phyloP scores from a whole-genome alignment of 2,888 invertebrate genomes.

The Epiperipatus broadwayi region DNA sequence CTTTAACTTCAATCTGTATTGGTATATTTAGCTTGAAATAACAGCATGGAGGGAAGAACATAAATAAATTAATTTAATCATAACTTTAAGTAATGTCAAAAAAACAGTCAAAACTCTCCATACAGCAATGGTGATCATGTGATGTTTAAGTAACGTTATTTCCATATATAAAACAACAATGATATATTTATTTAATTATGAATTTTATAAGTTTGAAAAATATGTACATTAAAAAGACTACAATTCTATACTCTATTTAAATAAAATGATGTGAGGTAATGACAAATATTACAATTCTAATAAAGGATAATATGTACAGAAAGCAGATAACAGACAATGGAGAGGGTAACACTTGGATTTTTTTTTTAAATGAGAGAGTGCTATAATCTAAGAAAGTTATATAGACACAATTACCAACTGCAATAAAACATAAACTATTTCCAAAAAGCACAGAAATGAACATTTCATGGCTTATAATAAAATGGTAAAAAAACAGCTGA shows the following conservation, averaged over 20 bases:
- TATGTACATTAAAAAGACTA: too few relatives aligned
- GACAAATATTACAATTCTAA: constrained; percentile 63
- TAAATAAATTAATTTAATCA: too few relatives aligned
- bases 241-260: constrained; percentile 59
- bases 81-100: too few relatives aligned
- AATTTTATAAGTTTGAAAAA: too few relatives aligned
- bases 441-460: constrained; percentile 60
- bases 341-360: constrained; percentile 61
- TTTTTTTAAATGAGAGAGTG: constrained; percentile 66
- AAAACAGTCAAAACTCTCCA: too few relatives aligned
- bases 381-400: constrained; percentile 94
- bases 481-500: constrained; percentile 64
- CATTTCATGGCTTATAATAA: constrained; percentile 51
- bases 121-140: too few relatives aligned
- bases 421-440: constrained; percentile 80
- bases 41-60: too few relatives aligned
- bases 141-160: too few relatives aligned
- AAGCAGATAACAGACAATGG: constrained; percentile 58
- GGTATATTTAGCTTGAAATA: too few relatives aligned
- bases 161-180: too few relatives aligned
- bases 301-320: constrained; percentile 53
- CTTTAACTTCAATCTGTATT: too few relatives aligned
- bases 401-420: constrained; percentile 76
- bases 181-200: too few relatives aligned
- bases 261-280: constrained; percentile 61